phyloP scores from a whole-genome alignment of 2,888 invertebrate genomes.

The Rhagonycha fulva region DNA sequence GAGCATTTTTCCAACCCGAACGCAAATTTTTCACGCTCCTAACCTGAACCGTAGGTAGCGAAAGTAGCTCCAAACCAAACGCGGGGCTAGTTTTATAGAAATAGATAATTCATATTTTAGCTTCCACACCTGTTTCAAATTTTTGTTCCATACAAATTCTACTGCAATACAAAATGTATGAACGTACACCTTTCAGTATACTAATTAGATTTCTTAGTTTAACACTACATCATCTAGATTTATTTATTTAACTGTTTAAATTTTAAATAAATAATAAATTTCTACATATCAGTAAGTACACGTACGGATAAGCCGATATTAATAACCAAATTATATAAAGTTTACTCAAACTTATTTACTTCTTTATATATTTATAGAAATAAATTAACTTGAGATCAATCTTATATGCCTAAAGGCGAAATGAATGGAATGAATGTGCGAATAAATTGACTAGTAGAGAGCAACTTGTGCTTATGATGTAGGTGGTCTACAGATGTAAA shows the following conservation, averaged over 20 bases:
- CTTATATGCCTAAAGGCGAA: conserved; percentile 44
- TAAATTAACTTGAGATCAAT: conserved; percentile 29
- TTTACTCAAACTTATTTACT: neutral
- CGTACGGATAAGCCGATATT: neutral
- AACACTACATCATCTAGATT: neutral
- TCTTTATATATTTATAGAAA: conserved; percentile 24
- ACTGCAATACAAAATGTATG: too few relatives aligned
- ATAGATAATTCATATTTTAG: neutral
- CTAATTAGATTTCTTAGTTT: neutral
- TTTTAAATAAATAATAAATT: neutral
- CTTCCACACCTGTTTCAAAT: neutral
- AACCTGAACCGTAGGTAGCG: too few relatives aligned
- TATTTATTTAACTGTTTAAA: neutral
- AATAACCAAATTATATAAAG: neutral
- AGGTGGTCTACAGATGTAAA: conserved; percentile 26
- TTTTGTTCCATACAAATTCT: neutral
- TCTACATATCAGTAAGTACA: neutral
- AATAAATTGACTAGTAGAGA: conserved; percentile 32
- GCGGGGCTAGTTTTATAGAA: neutral
- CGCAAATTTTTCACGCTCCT: too few relatives aligned
- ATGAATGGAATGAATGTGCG: conserved; percentile 45
- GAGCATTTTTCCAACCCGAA: too few relatives aligned
- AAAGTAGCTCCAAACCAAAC: too few relatives aligned
- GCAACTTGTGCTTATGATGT: conserved; percentile 29
- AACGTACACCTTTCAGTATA: neutral